Evolutionary conservation across 92 coral and sea anemone species (phyloP).

Genomic region (Epizoanthus illoricatus): DNA sequence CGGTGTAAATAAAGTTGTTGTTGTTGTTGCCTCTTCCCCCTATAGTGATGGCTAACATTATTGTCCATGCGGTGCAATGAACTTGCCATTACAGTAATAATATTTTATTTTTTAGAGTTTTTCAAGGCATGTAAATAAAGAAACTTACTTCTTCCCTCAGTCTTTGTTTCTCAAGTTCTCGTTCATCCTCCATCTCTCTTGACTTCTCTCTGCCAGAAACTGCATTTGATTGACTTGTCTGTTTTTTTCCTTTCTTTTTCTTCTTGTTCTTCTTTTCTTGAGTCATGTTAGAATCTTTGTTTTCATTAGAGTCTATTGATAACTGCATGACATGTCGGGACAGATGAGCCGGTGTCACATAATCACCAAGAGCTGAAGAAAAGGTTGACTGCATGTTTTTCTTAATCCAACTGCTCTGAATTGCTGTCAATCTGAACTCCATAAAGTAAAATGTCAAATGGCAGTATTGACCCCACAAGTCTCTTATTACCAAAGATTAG

Average conservation of each 20-base stretch:
- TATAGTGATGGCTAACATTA: too few species aligned
- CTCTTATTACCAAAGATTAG: not conserved
- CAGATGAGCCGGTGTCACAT: constrained; percentile 19
- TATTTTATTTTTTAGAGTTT: too few species aligned
- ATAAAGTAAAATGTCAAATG: not conserved
- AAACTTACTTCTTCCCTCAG: constrained; percentile 20
- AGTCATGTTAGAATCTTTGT: not conserved
- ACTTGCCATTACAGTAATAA: too few species aligned
- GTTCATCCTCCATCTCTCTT: not conserved
- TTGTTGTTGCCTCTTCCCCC: too few species aligned
- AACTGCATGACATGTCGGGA: constrained; percentile 17
- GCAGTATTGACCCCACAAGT: not conserved
- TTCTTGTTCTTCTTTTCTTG: not conserved
- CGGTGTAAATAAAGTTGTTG: too few species aligned
- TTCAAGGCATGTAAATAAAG: too few species aligned
- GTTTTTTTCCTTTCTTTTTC: too few species aligned
- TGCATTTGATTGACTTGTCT: not conserved
- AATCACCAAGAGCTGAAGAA: constrained; percentile 20
- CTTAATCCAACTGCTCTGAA: not conserved
- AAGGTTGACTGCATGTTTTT: constrained; percentile 23
- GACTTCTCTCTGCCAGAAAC: not conserved
- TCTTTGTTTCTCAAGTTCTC: constrained; percentile 18
- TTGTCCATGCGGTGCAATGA: too few species aligned
- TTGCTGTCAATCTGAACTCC: not conserved
- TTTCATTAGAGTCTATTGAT: not conserved